Evolutionary conservation across 2,113 vertebrate genomes (phyloP), one percentile per base, ranked within the genome.

Genomic region (Sylvietta virens): DNA sequence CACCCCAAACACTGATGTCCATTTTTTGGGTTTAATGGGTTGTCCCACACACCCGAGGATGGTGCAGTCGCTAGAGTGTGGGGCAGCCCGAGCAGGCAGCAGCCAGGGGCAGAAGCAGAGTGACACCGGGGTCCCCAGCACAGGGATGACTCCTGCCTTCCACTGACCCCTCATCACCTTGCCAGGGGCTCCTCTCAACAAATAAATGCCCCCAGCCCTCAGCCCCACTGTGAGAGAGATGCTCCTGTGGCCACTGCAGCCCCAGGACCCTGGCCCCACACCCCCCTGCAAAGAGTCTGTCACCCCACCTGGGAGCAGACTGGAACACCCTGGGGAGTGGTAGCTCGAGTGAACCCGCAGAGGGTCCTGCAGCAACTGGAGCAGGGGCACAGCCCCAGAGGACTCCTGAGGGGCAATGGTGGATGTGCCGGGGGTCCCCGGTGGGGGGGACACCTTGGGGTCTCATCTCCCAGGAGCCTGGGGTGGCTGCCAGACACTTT

Each of bases 401-500:
- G 35, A 15, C 50, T 45, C 40, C 20, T 0, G 35, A 24, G 45
- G 45, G 26, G 24, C 0, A 0, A 4, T 2, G 14, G 48, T 35
- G 39, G 50, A 26, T 1, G 1, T 24, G 21, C 13, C 0, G 1
- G 56, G 64, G 56, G 60, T 64, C 56, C 21, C 39, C 1, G 0
- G 1, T 9, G 23, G 10, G 11, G 31, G 58, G 35, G 6, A 20
- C 28, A 35, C 48, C 39, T 44, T 24, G 56, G 33, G 47, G 64
- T 15, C 40, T 56, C 66, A 4, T 19, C 31, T 44, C 31, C 16
- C 11, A 1, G 0, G 1, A 51, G 57, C 30, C 62, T 8, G 70
- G 39, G 42, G 30, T 2, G 1, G 45, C 66, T 62, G 72, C 45
- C 89, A 80, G 86, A 16, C 0, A 1, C 62, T 90, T 61, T 47